phyloP scores from a whole-genome alignment of 2,113 vertebrate genomes.

The Calyptommatus sinebrachiatus region DNA sequence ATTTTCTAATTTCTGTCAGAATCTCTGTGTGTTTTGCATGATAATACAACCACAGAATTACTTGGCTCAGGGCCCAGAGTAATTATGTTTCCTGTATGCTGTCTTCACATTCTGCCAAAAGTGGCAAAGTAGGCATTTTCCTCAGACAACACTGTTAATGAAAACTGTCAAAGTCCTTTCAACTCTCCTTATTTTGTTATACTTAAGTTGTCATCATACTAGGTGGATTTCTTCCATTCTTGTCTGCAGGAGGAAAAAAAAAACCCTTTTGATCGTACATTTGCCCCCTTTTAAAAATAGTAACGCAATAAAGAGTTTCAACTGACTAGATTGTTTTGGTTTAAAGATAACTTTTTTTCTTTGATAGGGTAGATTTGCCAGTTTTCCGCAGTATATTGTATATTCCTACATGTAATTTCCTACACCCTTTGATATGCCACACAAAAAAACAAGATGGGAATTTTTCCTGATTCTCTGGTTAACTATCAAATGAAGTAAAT shows the following conservation, averaged over 20 bases:
- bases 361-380: neutral
- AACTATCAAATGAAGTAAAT: neutral
- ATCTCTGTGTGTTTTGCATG: slow-evolving; percentile 39
- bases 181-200: slow-evolving; percentile 50
- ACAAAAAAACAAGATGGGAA: fast-evolving
- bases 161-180: slow-evolving; percentile 57
- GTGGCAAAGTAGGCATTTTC: slow-evolving; percentile 45
- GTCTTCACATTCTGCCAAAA: slow-evolving; percentile 39
- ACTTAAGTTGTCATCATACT: slow-evolving; percentile 55
- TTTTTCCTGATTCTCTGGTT: neutral
- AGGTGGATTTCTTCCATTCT: slow-evolving; percentile 37
- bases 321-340: neutral
- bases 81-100: slow-evolving; percentile 46
- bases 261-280: slow-evolving; percentile 21
- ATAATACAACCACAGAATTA: slow-evolving; percentile 43
- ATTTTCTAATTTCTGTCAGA: slow-evolving; percentile 54
- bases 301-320: neutral
- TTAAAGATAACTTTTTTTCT: neutral
- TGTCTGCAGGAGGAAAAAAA: slow-evolving; percentile 6
- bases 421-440: fast-evolving
- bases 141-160: slow-evolving; percentile 46
- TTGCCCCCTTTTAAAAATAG: slow-evolving; percentile 1
- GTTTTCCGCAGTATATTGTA: neutral
- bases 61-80: slow-evolving; percentile 46
- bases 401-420: neutral